Percentiles rank a stretch among this genome's conserved stretches.
These are phyloP conservation scores for Centroberyx gerrardi DNA, from an alignment of 2,797 vertebrate species.

Conservation along the genomic window DNA sequence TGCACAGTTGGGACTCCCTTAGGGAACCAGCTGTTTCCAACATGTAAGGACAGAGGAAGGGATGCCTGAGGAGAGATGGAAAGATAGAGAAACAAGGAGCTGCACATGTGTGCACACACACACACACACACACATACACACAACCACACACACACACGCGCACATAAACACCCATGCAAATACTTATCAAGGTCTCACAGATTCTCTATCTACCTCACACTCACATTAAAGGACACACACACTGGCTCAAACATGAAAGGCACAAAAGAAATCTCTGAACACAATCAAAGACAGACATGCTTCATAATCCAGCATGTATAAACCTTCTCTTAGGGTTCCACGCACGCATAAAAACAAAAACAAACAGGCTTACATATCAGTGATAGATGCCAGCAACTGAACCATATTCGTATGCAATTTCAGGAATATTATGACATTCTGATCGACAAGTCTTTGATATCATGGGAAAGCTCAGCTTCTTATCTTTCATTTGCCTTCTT, in stretches of 20 bases:
- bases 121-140: slow-evolving; percentile 9
- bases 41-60: slow-evolving; percentile 34
- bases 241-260: slow-evolving; percentile 27
- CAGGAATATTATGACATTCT: too few species aligned
- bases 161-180: not conserved
- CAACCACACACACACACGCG: not conserved
- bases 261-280: slow-evolving; percentile 3
- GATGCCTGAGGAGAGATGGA: slow-evolving; percentile 39
- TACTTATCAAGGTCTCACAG: slow-evolving; percentile 16
- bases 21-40: slow-evolving; percentile 34
- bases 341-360: too few species aligned
- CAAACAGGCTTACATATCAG: too few species aligned
- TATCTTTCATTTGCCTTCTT: not conserved
- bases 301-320: slow-evolving; percentile 14
- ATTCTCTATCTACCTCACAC: slow-evolving; percentile 9
- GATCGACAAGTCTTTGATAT: too few species aligned
- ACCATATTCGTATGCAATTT: too few species aligned
- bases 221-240: slow-evolving; percentile 22
- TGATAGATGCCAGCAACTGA: too few species aligned
- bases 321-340: too few species aligned
- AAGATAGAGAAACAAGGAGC: slow-evolving; percentile 33
- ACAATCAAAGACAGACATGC: slow-evolving; percentile 15
- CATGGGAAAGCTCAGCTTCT: too few species aligned
- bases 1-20: slow-evolving; percentile 38
- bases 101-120: not conserved